These are phyloP conservation scores for Calliphora vomitoria DNA, from an alignment of 2,888 invertebrate genomes.

Conservation along the genomic window DNA sequence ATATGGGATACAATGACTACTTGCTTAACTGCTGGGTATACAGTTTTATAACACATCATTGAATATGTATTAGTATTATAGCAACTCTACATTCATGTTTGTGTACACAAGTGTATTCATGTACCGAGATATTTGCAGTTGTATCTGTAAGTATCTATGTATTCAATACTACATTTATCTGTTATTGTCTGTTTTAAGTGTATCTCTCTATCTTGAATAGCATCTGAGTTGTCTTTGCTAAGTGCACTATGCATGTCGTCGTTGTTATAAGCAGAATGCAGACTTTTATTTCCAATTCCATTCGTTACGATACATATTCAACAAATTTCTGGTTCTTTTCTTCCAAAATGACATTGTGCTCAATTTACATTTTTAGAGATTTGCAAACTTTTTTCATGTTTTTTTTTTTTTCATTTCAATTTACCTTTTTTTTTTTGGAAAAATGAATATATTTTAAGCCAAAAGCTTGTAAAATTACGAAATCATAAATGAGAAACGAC, in stretches of 20 bases:
- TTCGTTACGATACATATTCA: not conserved
- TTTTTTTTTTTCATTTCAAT: not conserved
- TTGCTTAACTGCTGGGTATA: not conserved
- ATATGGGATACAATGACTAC: too few relatives aligned
- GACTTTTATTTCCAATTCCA: not conserved
- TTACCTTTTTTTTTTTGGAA: not conserved
- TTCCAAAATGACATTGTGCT: slow-evolving; percentile 32
- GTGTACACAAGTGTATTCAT: not conserved
- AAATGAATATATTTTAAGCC: not conserved
- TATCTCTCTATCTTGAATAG: slow-evolving; percentile 46
- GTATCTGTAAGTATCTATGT: slow-evolving; percentile 5
- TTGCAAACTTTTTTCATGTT: slow-evolving; percentile 22
- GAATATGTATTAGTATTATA: slow-evolving; percentile 37
- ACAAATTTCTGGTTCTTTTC: slow-evolving; percentile 15
- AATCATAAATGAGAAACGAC: not conserved
- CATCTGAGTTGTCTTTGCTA: slow-evolving; percentile 48
- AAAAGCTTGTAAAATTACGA: not conserved
- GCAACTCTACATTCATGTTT: not conserved
- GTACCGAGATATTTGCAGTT: slow-evolving; percentile 27
- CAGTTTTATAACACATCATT: slow-evolving; percentile 41
- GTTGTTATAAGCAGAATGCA: slow-evolving; percentile 46
- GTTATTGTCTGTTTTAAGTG: slow-evolving; percentile 56
- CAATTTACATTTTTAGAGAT: slow-evolving; percentile 45
- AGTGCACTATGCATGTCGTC: slow-evolving; percentile 48
- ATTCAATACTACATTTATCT: slow-evolving; percentile 38